Conservation (phyloP, 1,140 invertebrate genomes). For the Pseudomyrmex cubaensis region DNA sequence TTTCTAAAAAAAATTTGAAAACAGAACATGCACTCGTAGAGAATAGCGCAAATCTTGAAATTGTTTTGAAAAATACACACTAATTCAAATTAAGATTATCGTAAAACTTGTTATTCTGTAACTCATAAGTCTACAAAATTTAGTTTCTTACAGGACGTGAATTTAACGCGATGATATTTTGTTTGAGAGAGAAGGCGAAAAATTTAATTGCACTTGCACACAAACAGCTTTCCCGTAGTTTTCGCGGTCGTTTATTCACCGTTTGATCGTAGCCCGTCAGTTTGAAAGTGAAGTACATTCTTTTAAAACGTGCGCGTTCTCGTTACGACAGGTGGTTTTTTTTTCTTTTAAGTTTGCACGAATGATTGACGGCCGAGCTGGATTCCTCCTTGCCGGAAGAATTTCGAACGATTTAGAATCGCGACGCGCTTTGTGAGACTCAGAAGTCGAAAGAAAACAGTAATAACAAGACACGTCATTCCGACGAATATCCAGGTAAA, state of each 20-base stretch:
- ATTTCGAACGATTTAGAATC: constrained; percentile 3
- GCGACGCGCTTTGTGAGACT: constrained; percentile 1
- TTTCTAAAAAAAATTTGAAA: background rate
- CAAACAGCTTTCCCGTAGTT: background rate
- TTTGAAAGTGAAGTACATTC: constrained; percentile 12
- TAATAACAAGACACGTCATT: constrained; percentile 34
- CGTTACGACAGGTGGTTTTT: background rate
- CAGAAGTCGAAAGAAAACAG: constrained; percentile 31
- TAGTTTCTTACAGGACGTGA: too few relatives aligned
- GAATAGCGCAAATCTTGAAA: too few relatives aligned
- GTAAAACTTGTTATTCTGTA: too few relatives aligned
- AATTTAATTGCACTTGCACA: constrained; percentile 14
- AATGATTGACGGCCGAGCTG: constrained; percentile 1
- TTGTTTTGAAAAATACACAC: too few relatives aligned
- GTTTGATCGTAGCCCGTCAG: background rate
- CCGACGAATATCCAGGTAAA: constrained; percentile 46
- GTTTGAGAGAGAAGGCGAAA: background rate
- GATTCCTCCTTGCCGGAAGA: background rate
- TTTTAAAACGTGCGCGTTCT: background rate
- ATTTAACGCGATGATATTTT: too few relatives aligned
- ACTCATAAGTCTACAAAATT: too few relatives aligned
- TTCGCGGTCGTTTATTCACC: background rate
- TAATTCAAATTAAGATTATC: too few relatives aligned
- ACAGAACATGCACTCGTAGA: too few relatives aligned
- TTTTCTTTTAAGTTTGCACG: constrained; percentile 1